Evolutionary conservation across 1,140 invertebrate genomes (phyloP), one percentile per base, ranked within the genome.

Genomic region (Microplitis demolitor): DNA sequence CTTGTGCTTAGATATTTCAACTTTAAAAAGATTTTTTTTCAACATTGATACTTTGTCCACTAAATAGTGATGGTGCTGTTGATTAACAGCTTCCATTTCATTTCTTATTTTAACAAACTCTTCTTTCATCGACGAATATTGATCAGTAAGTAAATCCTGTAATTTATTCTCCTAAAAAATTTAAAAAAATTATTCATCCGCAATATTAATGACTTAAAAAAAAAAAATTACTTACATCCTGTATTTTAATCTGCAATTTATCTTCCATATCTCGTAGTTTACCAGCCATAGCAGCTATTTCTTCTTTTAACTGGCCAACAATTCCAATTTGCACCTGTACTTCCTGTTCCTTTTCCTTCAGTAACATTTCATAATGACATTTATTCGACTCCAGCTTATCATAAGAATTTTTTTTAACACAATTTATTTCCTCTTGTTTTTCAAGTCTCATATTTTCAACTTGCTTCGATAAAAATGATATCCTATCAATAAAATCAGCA

Each of bases 61-160:
- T 8, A 82, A 61, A 63, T 62, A 74, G 37, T 81, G 71, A 54
- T 71, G 74, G 24, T 80, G 74, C 50, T 75, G 75, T 6, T 64
- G 71, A 4, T 75, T 74, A 2, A 76, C 72, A 0, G 58, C 34
- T 51, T 83, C 81, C 62, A 85, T 78, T 31, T 83, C 77, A 4
- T 34, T 76, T 60, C 78, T 79, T 53, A 84, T 82, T 70, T 79
- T 80, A 3, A 58, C 67, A 63, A 85, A 78, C 72, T 85, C 84
- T n/a, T 77, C 77, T 66, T 78, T 84, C 76, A 85, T 80, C 4
- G 64, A 78, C 50, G 64, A 66, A 63, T 79, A 81, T 50, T 85
- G 82, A 1, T 83, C 78, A 6, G 66, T 33, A 33, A 85, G 53
- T 54, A 82, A 79, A 2, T 50, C 54, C 45, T 82, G 76, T 11